Evolutionary conservation across 2,113 vertebrate species (phyloP).

Genomic region (Microcebus griseorufus): DNA sequence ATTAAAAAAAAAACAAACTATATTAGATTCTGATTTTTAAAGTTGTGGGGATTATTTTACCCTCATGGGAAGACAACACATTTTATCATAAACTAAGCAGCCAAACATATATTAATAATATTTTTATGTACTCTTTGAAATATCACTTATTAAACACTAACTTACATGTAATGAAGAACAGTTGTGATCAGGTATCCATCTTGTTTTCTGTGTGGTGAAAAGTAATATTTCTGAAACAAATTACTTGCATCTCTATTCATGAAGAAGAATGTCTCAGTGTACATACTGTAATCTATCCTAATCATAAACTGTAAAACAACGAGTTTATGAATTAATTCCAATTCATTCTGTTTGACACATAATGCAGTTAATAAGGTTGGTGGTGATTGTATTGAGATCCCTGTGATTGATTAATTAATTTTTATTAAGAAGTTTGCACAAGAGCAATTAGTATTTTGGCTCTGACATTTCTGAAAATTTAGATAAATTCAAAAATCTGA

Average conservation of each 20-base stretch:
- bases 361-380: conserved; percentile 80
- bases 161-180: neutral
- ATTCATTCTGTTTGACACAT: conserved; percentile 73
- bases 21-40: neutral
- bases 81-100: neutral
- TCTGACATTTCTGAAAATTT: conserved; percentile 64
- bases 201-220: neutral
- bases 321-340: conserved; percentile 74
- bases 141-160: conserved; percentile 31
- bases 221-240: conserved; percentile 1
- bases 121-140: neutral
- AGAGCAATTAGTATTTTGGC: conserved; percentile 75
- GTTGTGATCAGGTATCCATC: neutral
- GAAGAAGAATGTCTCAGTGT: conserved; percentile 37
- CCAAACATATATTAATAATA: neutral
- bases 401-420: conserved; percentile 81
- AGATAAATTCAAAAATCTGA: conserved; percentile 72
- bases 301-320: conserved; percentile 70
- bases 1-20: neutral
- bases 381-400: conserved; percentile 72
- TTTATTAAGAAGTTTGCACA: conserved; percentile 73
- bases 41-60: neutral
- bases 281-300: conserved; percentile 39
- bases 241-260: neutral
- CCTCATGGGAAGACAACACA: neutral